Conservation (phyloP, 2,797 vertebrate species). For the Pyrocephalus nanus region DNA sequence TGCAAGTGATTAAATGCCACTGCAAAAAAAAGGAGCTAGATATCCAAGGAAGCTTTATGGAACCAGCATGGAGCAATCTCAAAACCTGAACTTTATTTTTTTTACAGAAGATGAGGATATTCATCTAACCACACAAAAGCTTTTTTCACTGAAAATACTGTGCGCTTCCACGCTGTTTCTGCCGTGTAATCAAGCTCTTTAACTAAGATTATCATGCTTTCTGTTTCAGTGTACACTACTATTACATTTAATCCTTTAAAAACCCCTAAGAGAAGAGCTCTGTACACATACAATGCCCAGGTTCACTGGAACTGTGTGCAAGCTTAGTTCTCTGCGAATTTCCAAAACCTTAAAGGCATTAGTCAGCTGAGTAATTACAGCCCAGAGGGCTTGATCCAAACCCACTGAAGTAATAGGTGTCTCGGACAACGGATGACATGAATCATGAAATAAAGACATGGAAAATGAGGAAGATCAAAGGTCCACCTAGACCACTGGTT, state of each 20-base stretch:
- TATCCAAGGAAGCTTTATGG: background rate
- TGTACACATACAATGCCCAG: background rate
- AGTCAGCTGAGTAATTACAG: background rate
- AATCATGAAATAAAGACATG: background rate
- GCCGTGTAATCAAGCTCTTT: background rate
- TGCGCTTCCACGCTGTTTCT: background rate
- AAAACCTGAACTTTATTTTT: background rate
- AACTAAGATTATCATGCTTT: slow-evolving; percentile 11
- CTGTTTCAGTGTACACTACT: background rate
- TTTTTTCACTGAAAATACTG: background rate
- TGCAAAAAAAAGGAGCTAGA: slow-evolving; percentile 16
- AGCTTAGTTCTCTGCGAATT: background rate
- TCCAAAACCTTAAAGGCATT: background rate
- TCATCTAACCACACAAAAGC: background rate
- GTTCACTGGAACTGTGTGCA: background rate
- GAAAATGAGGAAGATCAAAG: background rate
- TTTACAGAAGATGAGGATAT: background rate
- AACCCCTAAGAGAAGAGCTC: background rate
- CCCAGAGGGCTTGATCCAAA: background rate
- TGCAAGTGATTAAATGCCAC: slow-evolving; percentile 9
- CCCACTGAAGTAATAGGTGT: background rate
- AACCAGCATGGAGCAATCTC: background rate
- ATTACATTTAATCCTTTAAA: slow-evolving; percentile 40
- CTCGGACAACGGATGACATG: background rate
- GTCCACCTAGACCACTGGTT: background rate